Conservation (phyloP, 2,113 vertebrate genomes). For the Rhinoderma darwinii region DNA sequence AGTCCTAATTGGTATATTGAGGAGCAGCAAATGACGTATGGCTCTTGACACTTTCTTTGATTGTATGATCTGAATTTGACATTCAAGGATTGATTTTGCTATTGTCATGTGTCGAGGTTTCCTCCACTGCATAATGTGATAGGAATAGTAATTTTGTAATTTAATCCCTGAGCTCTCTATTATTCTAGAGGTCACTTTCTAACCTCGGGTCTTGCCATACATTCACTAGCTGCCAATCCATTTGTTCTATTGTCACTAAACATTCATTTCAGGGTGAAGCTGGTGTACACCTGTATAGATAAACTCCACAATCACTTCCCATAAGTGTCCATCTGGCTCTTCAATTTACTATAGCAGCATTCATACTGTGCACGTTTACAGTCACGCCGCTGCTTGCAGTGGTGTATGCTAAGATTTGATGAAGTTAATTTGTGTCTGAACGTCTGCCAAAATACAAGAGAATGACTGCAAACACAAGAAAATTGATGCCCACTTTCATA, state of each 20-base stretch:
- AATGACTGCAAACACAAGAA: neutral
- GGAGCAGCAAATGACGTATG: too few relatives aligned
- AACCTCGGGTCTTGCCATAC: too few relatives aligned
- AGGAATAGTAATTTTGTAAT: too few relatives aligned
- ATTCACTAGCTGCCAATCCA: neutral
- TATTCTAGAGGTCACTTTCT: too few relatives aligned
- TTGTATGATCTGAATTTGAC: too few relatives aligned
- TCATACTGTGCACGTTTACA: slow-evolving; percentile 7
- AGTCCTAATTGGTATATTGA: too few relatives aligned
- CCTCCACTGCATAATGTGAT: too few relatives aligned
- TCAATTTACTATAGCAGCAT: neutral
- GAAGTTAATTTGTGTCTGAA: slow-evolving; percentile 26
- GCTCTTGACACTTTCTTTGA: too few relatives aligned
- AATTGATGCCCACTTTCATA: neutral
- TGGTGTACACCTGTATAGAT: neutral
- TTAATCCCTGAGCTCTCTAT: too few relatives aligned
- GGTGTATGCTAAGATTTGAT: neutral
- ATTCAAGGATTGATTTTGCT: too few relatives aligned
- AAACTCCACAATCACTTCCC: neutral
- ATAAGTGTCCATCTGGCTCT: slow-evolving; percentile 19
- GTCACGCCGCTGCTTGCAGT: neutral
- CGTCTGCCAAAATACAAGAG: slow-evolving; percentile 4
- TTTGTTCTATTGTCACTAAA: neutral
- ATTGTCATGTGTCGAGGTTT: too few relatives aligned
- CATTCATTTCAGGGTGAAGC: neutral